Percentiles rank a stretch among this genome's conserved stretches.
These are phyloP conservation scores for Cyanistes caeruleus DNA, from an alignment of 2,113 vertebrate genomes.

Conservation along the genomic window DNA sequence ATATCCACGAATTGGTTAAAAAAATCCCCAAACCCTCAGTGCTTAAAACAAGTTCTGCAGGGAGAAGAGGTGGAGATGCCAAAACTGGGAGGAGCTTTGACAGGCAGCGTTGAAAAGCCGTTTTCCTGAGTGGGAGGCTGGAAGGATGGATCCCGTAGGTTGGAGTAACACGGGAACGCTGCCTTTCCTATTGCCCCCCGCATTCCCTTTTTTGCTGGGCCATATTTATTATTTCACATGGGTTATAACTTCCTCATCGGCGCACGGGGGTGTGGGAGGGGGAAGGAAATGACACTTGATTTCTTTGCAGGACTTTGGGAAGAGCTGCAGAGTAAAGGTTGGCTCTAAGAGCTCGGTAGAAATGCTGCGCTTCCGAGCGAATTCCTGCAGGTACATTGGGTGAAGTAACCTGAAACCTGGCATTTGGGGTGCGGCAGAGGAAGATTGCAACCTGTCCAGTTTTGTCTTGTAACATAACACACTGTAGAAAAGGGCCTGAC, in stretches of 20 bases:
- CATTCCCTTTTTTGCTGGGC: not conserved
- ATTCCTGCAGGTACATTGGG: not conserved
- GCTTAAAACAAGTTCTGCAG: not conserved
- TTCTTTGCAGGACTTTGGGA: not conserved
- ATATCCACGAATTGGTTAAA: rapidly evolving
- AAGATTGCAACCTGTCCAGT: conserved; percentile 38
- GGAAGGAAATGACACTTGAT: conserved; percentile 8
- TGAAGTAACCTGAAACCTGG: conserved; percentile 3
- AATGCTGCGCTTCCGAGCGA: not conserved
- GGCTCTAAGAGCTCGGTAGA: not conserved
- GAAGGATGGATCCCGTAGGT: not conserved
- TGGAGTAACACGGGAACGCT: not conserved
- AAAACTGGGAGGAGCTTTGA: conserved; percentile 22
- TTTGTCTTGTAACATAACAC: not conserved
- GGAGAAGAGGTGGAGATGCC: not conserved
- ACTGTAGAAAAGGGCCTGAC: not conserved
- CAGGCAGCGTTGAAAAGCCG: not conserved
- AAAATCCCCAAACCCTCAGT: not conserved
- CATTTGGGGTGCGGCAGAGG: not conserved
- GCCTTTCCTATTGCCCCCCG: not conserved
- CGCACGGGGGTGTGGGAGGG: not conserved
- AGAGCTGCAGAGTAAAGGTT: not conserved
- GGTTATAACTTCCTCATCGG: not conserved
- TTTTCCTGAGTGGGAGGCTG: not conserved
- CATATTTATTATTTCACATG: conserved; percentile 24